Evolutionary conservation across 2,797 vertebrate species (phyloP), one percentile per base, ranked within the genome.

Genomic region (Syngnathus rostellatus): DNA sequence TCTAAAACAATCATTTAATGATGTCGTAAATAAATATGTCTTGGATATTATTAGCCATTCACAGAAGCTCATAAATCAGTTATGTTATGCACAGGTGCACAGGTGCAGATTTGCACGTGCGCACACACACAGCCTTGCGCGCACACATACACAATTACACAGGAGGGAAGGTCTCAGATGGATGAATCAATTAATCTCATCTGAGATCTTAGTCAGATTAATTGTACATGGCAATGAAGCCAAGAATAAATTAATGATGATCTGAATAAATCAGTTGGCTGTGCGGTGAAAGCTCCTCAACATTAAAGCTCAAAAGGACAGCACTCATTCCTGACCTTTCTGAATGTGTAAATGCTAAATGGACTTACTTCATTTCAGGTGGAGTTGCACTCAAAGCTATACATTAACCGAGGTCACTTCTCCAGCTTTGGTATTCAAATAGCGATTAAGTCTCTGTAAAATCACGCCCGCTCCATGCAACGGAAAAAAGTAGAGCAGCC

Each of bases 331-430:
- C 1, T 61, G 59, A 61, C 38, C n/a, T 61, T 41, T 39, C 40
- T 43, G 60, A 45, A 43, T 3, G 31, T 57, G 25, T 37, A 6
- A 57, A 16, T 37, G 3, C 40, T 12, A 23, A 12, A n/a, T 54
- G 51, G 67, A 90, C 89, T 90, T 84, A 90, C 89, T 86, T 89
- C 83, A 90, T 88, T 77, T 85, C 82, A 83, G 73, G 68, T 70
- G 82, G 72, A 71, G 80, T 72, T 77, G 84, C 88, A 79, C 78
- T 87, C 79, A 83, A 71, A 67, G 80, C 86, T 78, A 83, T 86
- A 85, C 84, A 85, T 78, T 65, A 62, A 85, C 83, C 75, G 66
- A 67, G 21, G 63, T 81, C 75, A 83, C 62, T 77, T 67, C 76
- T 76, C 70, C 73, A 82, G 69, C 85, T 88, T 87, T 88, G 84